These are phyloP conservation scores for Salvelinus namaycush DNA, from an alignment of 2,113 vertebrate genomes.

Conservation along the genomic window DNA sequence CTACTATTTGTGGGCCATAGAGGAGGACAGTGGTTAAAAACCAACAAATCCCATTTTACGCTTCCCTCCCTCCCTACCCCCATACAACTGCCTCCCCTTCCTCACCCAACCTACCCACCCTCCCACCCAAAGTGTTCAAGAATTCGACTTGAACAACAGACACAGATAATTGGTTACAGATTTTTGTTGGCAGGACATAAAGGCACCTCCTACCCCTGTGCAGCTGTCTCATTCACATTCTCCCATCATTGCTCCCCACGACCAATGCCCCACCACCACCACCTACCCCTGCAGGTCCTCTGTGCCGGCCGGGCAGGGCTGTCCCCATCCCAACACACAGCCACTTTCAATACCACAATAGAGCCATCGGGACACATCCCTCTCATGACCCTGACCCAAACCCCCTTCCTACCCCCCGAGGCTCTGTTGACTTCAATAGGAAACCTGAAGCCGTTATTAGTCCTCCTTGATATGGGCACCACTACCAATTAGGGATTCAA, in stretches of 20 bases:
- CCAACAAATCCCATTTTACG: slow-evolving; percentile 8
- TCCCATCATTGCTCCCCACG: slow-evolving; percentile 46
- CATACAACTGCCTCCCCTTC: slow-evolving; percentile 20
- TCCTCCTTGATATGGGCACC: slow-evolving; percentile 62
- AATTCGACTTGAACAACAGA: slow-evolving; percentile 71
- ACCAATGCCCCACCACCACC: not conserved
- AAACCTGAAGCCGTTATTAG: slow-evolving; percentile 56
- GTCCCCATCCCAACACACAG: slow-evolving; percentile 55
- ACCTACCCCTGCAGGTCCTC: not conserved
- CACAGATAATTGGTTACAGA: slow-evolving; percentile 82
- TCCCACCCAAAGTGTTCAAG: slow-evolving; percentile 55
- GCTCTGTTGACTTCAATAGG: slow-evolving; percentile 51
- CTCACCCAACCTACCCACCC: slow-evolving; percentile 38
- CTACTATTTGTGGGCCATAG: slow-evolving; percentile 2
- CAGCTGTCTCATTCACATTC: slow-evolving; percentile 71
- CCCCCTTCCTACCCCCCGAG: slow-evolving; percentile 46
- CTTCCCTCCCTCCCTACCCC: slow-evolving; percentile 13
- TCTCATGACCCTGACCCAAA: slow-evolving; percentile 67
- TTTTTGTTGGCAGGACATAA: slow-evolving; percentile 77
- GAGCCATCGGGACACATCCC: slow-evolving; percentile 59
- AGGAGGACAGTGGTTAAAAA: slow-evolving; percentile 11
- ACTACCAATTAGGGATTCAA: slow-evolving; percentile 55
- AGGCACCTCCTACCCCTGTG: slow-evolving; percentile 71
- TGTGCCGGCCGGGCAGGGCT: slow-evolving; percentile 1
- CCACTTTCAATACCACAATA: slow-evolving; percentile 62